Conservation (phyloP, 2,888 invertebrate species). For the Megaustenia siamemsis region DNA sequence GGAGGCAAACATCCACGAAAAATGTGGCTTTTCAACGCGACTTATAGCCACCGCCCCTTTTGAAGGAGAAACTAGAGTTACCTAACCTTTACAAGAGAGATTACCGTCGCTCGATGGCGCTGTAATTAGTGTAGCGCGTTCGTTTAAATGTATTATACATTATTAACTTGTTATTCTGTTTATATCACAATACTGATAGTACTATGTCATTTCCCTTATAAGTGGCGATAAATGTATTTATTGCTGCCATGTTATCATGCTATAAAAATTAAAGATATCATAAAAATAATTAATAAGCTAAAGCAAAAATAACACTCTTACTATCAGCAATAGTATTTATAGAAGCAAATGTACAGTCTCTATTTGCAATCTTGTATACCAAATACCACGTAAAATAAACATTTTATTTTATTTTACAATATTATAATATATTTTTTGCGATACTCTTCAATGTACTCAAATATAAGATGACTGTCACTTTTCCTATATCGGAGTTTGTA, state of each 20-base stretch:
- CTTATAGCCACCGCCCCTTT: conserved; percentile 56
- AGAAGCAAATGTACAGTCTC: not conserved
- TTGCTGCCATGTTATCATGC: not conserved
- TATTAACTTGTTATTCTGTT: not conserved
- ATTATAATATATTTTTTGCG: not conserved
- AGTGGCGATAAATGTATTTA: not conserved
- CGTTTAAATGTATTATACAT: conserved; percentile 55
- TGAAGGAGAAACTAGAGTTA: conserved; percentile 67
- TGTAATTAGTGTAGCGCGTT: conserved; percentile 69
- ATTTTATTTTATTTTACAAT: not conserved
- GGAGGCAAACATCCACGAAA: conserved; percentile 12
- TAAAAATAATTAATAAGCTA: not conserved
- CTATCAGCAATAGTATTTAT: not conserved
- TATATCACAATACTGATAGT: too few species aligned
- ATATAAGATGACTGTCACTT: not conserved
- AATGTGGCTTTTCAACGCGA: conserved; percentile 2
- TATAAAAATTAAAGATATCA: not conserved
- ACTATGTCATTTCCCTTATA: not conserved
- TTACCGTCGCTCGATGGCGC: conserved; percentile 75
- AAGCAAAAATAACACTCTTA: not conserved
- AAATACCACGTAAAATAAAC: not conserved
- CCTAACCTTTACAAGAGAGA: conserved; percentile 69
- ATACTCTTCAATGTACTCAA: not conserved
- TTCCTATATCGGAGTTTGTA: not conserved
- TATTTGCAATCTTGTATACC: not conserved